phyloP scores from a whole-genome alignment of 2,797 vertebrate species.

The Scleropages formosus region DNA sequence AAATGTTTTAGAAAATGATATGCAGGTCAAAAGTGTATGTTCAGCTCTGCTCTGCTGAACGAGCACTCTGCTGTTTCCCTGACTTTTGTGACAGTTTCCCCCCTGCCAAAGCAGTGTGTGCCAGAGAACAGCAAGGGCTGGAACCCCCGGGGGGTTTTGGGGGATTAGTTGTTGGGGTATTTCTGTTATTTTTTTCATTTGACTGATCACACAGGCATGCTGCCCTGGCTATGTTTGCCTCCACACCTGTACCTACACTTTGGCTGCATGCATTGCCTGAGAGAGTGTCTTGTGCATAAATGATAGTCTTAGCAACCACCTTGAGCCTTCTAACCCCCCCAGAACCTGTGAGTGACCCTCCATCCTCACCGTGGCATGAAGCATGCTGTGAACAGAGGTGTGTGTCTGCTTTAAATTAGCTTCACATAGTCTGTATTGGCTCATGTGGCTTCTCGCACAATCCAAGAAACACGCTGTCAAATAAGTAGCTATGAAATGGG shows the following conservation, averaged over 20 bases:
- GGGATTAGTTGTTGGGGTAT: constrained; percentile 19
- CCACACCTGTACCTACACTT: constrained; percentile 13
- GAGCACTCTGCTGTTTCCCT: too few relatives aligned
- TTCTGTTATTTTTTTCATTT: constrained; percentile 30
- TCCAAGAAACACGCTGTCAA: neutral
- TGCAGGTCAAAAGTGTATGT: too few relatives aligned
- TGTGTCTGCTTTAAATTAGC: constrained; percentile 44
- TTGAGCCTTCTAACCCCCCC: neutral
- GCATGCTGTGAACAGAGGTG: constrained; percentile 49
- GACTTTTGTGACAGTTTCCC: too few relatives aligned
- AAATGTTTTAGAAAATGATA: too few relatives aligned
- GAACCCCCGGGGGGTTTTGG: constrained; percentile 22
- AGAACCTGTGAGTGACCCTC: too few relatives aligned
- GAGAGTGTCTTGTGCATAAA: neutral
- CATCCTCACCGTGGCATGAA: constrained; percentile 1
- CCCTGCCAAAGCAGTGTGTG: constrained; percentile 30
- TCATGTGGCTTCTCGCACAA: neutral
- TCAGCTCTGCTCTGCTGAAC: too few relatives aligned
- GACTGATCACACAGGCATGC: constrained; percentile 34
- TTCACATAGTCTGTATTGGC: constrained; percentile 24
- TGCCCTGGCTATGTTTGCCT: constrained; percentile 30
- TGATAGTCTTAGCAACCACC: neutral
- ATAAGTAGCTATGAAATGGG: neutral
- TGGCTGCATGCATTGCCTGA: constrained; percentile 30
- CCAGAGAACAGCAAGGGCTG: constrained; percentile 25